Evolutionary conservation across 2,113 vertebrate species (phyloP).

Genomic region (Hippocampus abdominalis): DNA sequence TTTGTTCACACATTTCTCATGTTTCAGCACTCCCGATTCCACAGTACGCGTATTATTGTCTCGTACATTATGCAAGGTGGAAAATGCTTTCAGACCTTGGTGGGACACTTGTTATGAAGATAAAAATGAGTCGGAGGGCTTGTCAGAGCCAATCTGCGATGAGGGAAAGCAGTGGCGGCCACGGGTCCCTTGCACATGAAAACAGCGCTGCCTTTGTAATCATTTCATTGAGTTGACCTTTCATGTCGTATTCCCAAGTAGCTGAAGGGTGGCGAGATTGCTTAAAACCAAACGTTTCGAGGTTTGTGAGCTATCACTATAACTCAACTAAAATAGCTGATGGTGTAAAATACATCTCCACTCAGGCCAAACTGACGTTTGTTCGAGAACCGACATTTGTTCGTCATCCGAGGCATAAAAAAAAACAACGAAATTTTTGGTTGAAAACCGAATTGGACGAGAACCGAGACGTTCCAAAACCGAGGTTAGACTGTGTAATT

Average conservation of each 20-base stretch:
- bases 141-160: constrained; percentile 51
- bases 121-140: constrained; percentile 17
- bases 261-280: neutral
- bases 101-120: constrained; percentile 9
- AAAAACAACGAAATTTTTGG: too few species aligned
- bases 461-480: too few species aligned
- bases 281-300: neutral
- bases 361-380: too few species aligned
- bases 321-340: too few species aligned
- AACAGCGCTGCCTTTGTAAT: constrained; percentile 21
- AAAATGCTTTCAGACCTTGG: constrained; percentile 39
- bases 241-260: neutral
- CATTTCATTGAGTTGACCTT: constrained; percentile 33
- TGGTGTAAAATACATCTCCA: too few species aligned
- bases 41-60: constrained; percentile 46
- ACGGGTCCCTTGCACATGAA: constrained; percentile 1
- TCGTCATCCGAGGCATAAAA: too few species aligned
- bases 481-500: too few species aligned
- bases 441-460: too few species aligned
- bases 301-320: neutral
- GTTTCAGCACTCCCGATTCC: constrained; percentile 28
- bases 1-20: constrained; percentile 25
- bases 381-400: too few species aligned
- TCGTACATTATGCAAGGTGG: constrained; percentile 24
- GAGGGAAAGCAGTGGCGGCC: constrained; percentile 38